Percentiles rank a stretch among this genome's conserved stretches.
These are phyloP conservation scores for Ridgeia piscesae DNA, from an alignment of 1,140 invertebrate species.

Conservation along the genomic window DNA sequence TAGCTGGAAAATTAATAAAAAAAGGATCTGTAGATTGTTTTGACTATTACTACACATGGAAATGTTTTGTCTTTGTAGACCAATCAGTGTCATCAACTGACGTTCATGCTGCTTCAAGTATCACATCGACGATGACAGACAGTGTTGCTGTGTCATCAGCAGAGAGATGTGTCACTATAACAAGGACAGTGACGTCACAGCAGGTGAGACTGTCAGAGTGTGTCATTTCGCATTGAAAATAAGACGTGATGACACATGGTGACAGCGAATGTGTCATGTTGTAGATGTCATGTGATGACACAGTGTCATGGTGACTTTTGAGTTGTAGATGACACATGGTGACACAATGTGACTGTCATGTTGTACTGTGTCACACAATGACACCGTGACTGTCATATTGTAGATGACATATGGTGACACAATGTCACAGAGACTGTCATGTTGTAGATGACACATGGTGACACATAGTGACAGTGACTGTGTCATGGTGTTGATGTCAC, in stretches of 20 bases:
- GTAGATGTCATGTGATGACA: background rate
- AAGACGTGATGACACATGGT: background rate
- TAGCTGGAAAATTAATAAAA: too few relatives aligned
- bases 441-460: too few relatives aligned
- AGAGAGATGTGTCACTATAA: background rate
- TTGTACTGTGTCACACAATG: too few relatives aligned
- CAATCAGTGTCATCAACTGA: background rate
- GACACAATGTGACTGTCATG: background rate
- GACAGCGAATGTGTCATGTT: background rate
- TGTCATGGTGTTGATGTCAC: too few relatives aligned
- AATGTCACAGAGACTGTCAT: too few relatives aligned
- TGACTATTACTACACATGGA: background rate
- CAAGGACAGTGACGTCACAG: background rate
- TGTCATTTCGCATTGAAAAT: background rate
- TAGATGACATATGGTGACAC: slow-evolving; percentile 25
- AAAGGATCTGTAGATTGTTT: background rate
- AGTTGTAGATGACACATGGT: background rate
- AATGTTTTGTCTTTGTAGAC: background rate
- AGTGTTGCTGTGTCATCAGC: background rate
- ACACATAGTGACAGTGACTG: too few relatives aligned
- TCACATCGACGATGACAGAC: background rate
- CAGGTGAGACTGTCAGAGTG: background rate
- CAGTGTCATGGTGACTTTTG: background rate
- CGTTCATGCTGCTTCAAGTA: background rate
- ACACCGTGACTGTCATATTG: too few relatives aligned